Percentiles rank a stretch among this genome's conserved stretches.
Conservation (phyloP, 1,140 invertebrate genomes). For the Lordiphosa stackelbergi region DNA sequence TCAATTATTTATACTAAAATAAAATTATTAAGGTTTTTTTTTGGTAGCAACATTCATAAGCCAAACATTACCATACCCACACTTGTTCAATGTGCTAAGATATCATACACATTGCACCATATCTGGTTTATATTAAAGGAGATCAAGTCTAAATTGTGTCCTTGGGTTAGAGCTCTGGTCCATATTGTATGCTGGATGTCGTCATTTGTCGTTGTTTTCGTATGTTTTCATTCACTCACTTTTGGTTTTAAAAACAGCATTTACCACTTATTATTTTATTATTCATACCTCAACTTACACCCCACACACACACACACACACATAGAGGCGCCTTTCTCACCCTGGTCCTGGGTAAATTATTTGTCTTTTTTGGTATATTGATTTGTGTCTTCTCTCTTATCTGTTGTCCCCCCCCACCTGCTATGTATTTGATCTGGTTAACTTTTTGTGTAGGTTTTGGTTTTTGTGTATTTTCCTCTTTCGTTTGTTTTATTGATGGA, state of each 20-base stretch:
- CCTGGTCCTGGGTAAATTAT: slow-evolving; percentile 33
- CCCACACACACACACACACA: slow-evolving; percentile 9
- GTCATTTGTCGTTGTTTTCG: slow-evolving; percentile 53
- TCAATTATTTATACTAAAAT: too few relatives aligned
- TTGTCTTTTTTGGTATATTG: slow-evolving; percentile 33
- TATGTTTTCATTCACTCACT: slow-evolving; percentile 27
- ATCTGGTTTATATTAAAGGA: too few relatives aligned
- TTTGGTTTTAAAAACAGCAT: slow-evolving; percentile 5
- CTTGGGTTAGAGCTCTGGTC: slow-evolving; percentile 19
- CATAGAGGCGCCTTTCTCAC: slow-evolving; percentile 10
- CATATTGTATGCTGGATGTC: slow-evolving; percentile 65
- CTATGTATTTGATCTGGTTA: slow-evolving; percentile 3
- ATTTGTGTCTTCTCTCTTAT: slow-evolving; percentile 20
- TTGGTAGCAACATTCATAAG: too few relatives aligned
- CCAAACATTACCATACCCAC: too few relatives aligned
- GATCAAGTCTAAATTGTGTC: neutral
- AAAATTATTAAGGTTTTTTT: too few relatives aligned
- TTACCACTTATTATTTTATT: slow-evolving; percentile 12
- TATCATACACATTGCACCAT: too few relatives aligned
- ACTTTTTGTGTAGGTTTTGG: slow-evolving; percentile 30
- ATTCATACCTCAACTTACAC: slow-evolving; percentile 1
- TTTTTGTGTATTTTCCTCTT: slow-evolving; percentile 21
- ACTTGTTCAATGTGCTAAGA: too few relatives aligned
- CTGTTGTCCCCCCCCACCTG: slow-evolving; percentile 6
- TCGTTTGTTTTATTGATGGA: slow-evolving; percentile 19